phyloP scores from a whole-genome alignment of 2,888 invertebrate genomes.

The Elegia similella region DNA sequence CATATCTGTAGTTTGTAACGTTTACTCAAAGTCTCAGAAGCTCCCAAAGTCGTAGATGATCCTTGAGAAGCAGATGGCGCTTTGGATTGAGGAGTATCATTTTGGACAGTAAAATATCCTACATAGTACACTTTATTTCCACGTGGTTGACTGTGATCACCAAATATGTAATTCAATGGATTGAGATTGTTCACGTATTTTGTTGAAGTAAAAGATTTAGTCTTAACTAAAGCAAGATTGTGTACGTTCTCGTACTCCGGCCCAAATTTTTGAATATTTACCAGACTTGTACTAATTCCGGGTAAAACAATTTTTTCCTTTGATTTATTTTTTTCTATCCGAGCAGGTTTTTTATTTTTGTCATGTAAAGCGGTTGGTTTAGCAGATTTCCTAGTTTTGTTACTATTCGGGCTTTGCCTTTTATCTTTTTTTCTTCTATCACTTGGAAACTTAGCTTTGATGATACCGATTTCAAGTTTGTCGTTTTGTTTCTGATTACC shows the following conservation, averaged over 20 bases:
- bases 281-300: constrained; percentile 23
- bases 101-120: constrained; percentile 60
- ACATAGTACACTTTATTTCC: constrained; percentile 57
- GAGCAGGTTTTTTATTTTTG: constrained; percentile 2
- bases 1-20: constrained; percentile 41
- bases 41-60: not conserved
- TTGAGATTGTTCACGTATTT: constrained; percentile 35
- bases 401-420: not conserved
- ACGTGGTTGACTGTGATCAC: constrained; percentile 36
- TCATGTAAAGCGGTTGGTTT: not conserved
- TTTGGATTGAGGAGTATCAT: constrained; percentile 25
- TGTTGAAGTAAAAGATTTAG: constrained; percentile 47
- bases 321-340: not conserved
- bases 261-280: constrained; percentile 35
- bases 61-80: constrained; percentile 20
- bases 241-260: not conserved
- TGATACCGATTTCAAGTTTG: constrained; percentile 33
- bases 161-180: constrained; percentile 57
- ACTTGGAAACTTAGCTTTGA: constrained; percentile 41
- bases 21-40: constrained; percentile 28
- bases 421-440: constrained; percentile 20
- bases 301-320: constrained; percentile 18
- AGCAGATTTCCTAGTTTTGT: not conserved
- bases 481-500: constrained; percentile 17
- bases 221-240: constrained; percentile 32